phyloP scores from a whole-genome alignment of 1,140 invertebrate species.

The Hormaphis cornu region DNA sequence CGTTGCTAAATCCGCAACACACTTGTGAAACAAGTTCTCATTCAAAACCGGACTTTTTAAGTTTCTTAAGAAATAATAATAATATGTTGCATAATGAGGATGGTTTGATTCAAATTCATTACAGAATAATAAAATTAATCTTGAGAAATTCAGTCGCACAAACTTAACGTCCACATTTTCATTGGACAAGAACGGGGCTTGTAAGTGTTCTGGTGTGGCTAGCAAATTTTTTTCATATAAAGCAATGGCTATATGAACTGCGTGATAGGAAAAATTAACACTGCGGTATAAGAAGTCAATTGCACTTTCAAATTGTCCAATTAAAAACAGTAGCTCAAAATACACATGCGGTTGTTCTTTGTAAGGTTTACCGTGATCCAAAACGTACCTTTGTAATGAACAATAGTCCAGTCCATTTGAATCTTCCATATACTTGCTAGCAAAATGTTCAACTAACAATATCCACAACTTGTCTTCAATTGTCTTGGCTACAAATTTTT shows the following conservation, averaged over 20 bases:
- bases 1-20: constrained; percentile 6
- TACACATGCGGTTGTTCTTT: constrained; percentile 79
- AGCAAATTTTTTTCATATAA: constrained; percentile 76
- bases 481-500: constrained; percentile 1
- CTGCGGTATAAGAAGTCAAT: constrained; percentile 84
- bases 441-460: constrained; percentile 6
- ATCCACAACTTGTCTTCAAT: constrained; percentile 22
- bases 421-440: constrained; percentile 3
- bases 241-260: constrained; percentile 87
- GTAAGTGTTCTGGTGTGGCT: constrained; percentile 40
- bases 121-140: constrained; percentile 8
- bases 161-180: constrained; percentile 11
- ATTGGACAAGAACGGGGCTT: constrained; percentile 13
- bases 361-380: constrained; percentile 12
- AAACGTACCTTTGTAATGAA: constrained; percentile 9
- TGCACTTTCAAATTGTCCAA: constrained; percentile 90
- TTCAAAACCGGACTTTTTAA: not conserved
- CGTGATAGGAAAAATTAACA: constrained; percentile 59
- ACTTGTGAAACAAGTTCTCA: not conserved
- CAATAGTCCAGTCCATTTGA: constrained; percentile 13
- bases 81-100: constrained; percentile 4
- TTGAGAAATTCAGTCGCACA: not conserved
- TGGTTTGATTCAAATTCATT: not conserved
- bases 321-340: constrained; percentile 80
- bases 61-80: constrained; percentile 14